phyloP scores from a whole-genome alignment of 1,140 invertebrate genomes.

The Brachionus koreanus region DNA sequence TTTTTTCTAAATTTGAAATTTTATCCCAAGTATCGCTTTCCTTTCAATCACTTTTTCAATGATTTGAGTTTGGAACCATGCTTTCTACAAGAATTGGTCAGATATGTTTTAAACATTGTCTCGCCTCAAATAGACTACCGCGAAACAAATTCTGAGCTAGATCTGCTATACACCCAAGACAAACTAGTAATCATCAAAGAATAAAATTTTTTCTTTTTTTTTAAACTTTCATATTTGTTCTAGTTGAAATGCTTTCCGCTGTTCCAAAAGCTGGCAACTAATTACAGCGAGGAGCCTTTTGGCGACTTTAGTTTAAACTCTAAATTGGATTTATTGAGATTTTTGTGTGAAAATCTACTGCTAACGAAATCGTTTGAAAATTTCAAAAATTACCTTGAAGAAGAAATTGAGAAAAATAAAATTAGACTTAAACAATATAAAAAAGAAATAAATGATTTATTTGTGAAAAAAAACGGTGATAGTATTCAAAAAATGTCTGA shows the following conservation, averaged over 20 bases:
- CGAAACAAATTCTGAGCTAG: not conserved
- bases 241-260: not conserved
- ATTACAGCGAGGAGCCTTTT: not conserved
- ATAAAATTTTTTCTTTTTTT: not conserved
- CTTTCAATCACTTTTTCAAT: not conserved
- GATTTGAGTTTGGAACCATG: not conserved
- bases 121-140: not conserved
- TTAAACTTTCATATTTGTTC: not conserved
- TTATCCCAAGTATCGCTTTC: not conserved
- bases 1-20: not conserved
- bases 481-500: not conserved
- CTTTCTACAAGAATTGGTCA: slow-evolving; percentile 19
- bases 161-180: not conserved
- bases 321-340: not conserved
- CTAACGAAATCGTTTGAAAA: not conserved
- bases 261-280: not conserved
- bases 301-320: not conserved
- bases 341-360: not conserved
- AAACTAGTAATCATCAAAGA: not conserved
- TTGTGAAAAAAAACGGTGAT: not conserved
- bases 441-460: not conserved
- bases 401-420: not conserved
- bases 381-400: not conserved
- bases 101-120: not conserved
- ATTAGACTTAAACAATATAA: not conserved